Evolutionary conservation across 2,113 vertebrate genomes (phyloP).

Genomic region (Pangasianodon hypophthalmus): DNA sequence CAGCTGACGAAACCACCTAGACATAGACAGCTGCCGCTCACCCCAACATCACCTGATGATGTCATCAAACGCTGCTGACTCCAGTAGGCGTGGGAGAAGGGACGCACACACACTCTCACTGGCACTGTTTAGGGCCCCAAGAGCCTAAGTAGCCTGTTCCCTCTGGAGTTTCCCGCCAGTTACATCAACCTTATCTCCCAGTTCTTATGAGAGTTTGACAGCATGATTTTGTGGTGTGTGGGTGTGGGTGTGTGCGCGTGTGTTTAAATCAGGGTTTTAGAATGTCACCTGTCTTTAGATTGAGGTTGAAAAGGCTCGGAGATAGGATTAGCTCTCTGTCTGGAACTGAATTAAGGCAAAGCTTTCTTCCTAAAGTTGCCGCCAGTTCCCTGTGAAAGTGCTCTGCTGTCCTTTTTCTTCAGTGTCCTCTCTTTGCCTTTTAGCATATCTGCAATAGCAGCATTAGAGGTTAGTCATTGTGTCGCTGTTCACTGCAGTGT

Average conservation of each 20-base stretch:
- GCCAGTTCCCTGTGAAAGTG: background rate
- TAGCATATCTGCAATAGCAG: background rate
- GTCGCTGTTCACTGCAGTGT: background rate
- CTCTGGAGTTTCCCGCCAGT: conserved; percentile 64
- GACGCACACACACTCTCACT: conserved; percentile 29
- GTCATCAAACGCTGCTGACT: conserved; percentile 39
- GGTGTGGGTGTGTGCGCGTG: conserved; percentile 47
- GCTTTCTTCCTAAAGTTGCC: conserved; percentile 14
- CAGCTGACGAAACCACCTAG: conserved; percentile 28
- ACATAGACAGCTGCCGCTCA: conserved; percentile 6
- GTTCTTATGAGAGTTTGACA: conserved; percentile 50
- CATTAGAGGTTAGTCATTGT: conserved; percentile 5
- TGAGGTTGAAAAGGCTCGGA: conserved; percentile 56
- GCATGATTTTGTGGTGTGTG: conserved; percentile 45
- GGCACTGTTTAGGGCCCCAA: conserved; percentile 4
- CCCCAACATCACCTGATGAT: conserved; percentile 37
- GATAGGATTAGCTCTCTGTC: conserved; percentile 63
- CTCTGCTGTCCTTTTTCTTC: conserved; percentile 27
- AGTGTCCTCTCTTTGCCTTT: background rate
- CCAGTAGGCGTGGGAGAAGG: conserved; percentile 50
- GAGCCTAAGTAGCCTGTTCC: conserved; percentile 39
- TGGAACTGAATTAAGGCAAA: conserved; percentile 49
- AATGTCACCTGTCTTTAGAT: conserved; percentile 55
- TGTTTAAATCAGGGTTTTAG: conserved; percentile 55
- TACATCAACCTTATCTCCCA: conserved; percentile 71